Percentiles rank a stretch among this genome's conserved stretches.
These are phyloP conservation scores for Brienomyrus brachyistius DNA, from an alignment of 2,113 vertebrate species.

Conservation along the genomic window DNA sequence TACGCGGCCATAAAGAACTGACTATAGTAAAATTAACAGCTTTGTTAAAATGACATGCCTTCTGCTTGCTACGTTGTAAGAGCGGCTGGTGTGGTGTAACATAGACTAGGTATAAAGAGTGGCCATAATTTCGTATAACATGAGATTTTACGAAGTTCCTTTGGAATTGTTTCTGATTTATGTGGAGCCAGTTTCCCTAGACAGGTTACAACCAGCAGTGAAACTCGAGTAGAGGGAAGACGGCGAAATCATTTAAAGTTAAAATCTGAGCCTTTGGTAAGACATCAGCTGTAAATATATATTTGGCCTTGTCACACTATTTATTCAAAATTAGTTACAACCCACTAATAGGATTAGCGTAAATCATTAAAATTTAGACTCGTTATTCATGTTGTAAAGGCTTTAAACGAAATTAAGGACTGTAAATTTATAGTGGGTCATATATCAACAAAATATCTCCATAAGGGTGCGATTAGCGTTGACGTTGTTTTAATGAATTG, in stretches of 20 bases:
- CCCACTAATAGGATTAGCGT: conserved; percentile 51
- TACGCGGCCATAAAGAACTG: not conserved
- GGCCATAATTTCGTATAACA: conserved; percentile 44
- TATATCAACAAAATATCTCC: not conserved
- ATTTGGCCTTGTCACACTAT: conserved; percentile 52
- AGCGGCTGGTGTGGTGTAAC: not conserved
- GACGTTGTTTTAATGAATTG: not conserved
- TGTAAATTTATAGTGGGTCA: not conserved
- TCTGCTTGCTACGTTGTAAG: conserved; percentile 37
- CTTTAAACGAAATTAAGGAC: not conserved
- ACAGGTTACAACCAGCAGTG: conserved; percentile 63
- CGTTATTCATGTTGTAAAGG: not conserved
- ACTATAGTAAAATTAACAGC: conserved; percentile 5
- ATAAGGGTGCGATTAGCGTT: not conserved
- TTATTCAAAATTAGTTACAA: conserved; percentile 47
- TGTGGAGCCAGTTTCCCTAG: conserved; percentile 53
- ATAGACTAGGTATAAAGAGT: conserved; percentile 19
- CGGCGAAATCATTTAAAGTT: conserved; percentile 50
- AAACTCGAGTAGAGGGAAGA: conserved; percentile 61
- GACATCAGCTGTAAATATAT: conserved; percentile 41
- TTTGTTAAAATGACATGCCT: conserved; percentile 14
- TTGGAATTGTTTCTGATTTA: conserved; percentile 71
- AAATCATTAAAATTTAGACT: conserved; percentile 56
- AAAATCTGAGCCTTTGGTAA: conserved; percentile 55
- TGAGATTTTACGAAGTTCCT: conserved; percentile 47